Base-by-base conservation (phyloP, 2,888 invertebrate genomes). In the Pristionchus maxplancki region DNA sequence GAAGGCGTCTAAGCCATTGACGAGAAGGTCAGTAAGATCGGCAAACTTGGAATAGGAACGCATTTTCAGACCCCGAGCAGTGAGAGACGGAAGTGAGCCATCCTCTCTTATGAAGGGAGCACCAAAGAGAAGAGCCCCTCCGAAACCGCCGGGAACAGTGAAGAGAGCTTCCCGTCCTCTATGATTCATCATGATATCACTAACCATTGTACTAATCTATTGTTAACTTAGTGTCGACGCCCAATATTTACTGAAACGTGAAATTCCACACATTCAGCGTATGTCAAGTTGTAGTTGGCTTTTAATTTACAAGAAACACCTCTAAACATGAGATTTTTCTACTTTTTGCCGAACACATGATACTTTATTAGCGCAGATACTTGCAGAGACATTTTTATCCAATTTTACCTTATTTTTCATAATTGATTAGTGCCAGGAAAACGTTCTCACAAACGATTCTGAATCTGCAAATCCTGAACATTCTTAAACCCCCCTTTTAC, bases 81-180 rank as follows among this genome's bases (percentile, higher is more conserved):
- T 78, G n/a, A 44, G 20, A 62, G 48, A 40, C 40, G 50, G 20
- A 1, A 85, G 40, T 85, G 53, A 62, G 44, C 20, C 62, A 6
- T 50, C 81, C 2, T 84, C 84, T n/a, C 53, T 24, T 15, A 85
- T 37, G 44, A 64, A 62, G 53, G 8, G 40, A n/a, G 62, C 62
- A 8, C 34, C 85, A 20, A 64, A 28, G 64, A 64, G 64, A 40
- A 62, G 44, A 44, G 28, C 37, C 8, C 28, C 58, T n/a, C 64
- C 44, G 9, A 28, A 11, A 85, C 50, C 34, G 20, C 13, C 53
- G 2, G 34, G 34, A n/a, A 24, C n/a, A 15, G 24, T 53, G 15
- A 83, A 53, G 82, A 83, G 82, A 53, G 20, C 44, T 28, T 78
- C 78, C 5, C 37, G 78, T 28, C 78, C 78, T 1, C 44, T 78